A percentile compares a stretch with the other conserved stretches of the same genome.
phyloP scores from a whole-genome alignment of 2,797 vertebrate species.

The Acanthurus tractus region DNA sequence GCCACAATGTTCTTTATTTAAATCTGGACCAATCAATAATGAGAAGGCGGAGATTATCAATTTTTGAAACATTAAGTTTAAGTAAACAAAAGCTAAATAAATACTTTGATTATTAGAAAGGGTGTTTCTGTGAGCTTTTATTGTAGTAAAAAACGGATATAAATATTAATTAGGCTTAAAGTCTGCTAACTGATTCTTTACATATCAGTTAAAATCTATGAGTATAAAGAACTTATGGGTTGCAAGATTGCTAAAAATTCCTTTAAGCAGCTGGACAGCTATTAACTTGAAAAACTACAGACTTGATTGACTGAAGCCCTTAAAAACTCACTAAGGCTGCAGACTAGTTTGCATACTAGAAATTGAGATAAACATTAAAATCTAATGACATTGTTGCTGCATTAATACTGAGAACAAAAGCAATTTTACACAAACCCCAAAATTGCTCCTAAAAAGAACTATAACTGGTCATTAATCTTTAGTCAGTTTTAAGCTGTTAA shows the following conservation, averaged over 20 bases:
- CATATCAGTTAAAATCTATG: background rate
- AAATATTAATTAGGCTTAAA: too few species aligned
- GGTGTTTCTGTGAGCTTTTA: background rate
- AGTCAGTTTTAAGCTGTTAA: background rate
- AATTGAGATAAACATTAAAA: background rate
- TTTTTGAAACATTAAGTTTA: background rate
- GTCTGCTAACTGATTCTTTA: background rate
- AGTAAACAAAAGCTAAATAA: background rate
- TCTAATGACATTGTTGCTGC: background rate
- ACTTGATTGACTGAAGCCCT: background rate
- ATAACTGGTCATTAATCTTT: background rate
- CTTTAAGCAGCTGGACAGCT: background rate
- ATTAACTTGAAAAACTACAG: background rate
- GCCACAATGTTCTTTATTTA: background rate
- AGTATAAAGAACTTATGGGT: background rate
- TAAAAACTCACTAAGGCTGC: background rate
- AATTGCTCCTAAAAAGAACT: background rate
- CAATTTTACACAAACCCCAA: background rate
- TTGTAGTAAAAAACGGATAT: background rate
- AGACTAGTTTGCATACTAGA: slow-evolving; percentile 1
- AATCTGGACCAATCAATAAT: slow-evolving; percentile 1
- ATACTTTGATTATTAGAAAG: too few species aligned
- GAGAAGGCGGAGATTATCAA: background rate
- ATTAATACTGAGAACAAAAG: background rate
- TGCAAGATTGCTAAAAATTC: background rate